Evolutionary conservation across 2,797 vertebrate genomes (phyloP), one percentile per base, ranked within the genome.

Genomic region (Ceryle rudis): DNA sequence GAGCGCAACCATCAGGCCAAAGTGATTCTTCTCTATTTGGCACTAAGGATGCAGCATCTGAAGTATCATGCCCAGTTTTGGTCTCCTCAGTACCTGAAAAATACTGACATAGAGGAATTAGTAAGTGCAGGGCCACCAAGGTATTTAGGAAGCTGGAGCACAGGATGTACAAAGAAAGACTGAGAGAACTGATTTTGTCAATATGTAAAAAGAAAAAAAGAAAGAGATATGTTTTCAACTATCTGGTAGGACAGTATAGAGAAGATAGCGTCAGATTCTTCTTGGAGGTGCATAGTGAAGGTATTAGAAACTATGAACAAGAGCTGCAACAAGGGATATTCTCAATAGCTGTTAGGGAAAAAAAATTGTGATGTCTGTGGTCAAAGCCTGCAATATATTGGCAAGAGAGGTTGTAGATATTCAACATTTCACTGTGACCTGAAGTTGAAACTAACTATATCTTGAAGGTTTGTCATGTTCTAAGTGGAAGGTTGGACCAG

Each of bases 341-440:
- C 11, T 66, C 14, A 82, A 60, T 9, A 35, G 10, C 37, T 37
- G 46, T 42, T n/a, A 42, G 8, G 28, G 28, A 9, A 10, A 51
- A 51, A 16, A 10, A 31, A 1, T 26, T 6, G 21, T 1, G 1
- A 14, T 42, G 1, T 39, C 15, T 52, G 18, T 39, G 11, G 18
- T 51, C 19, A 47, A 89, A 67, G 10, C 19, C 26, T 42, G 12
- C 5, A 60, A 61, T 1, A 65, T 42, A 49, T 52, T 90, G 4
- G 0, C 0, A 10, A 44, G 16, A 61, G 12, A 17, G 5, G 7
- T 16, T 54, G 19, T 8, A 60, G 14, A 55, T 46, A 55, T n/a
- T 51, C 11, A 51, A 10, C 37, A 11, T 3, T 46, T 66, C 17
- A 28, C 26, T 67, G 7, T 31, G 14, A 66, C 57, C 12, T 71